Evolutionary conservation across 1,140 invertebrate species (phyloP).

Genomic region (Nixonia krombeini): DNA sequence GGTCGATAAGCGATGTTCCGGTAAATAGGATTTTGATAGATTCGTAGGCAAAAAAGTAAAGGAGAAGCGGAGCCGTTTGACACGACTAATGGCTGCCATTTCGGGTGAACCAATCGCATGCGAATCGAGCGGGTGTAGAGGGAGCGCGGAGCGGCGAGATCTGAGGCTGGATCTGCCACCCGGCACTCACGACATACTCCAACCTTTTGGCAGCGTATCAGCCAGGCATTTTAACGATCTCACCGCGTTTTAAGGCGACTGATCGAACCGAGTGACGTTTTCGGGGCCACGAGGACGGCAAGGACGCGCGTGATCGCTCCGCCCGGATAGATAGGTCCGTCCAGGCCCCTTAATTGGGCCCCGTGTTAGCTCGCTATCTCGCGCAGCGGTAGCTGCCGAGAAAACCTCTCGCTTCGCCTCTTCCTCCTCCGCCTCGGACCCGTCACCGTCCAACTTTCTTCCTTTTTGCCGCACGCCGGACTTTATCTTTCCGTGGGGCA

Average conservation of each 20-base stretch:
- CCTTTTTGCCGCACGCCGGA: slow-evolving; percentile 23
- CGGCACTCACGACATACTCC: slow-evolving; percentile 31
- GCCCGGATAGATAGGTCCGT: slow-evolving; percentile 49
- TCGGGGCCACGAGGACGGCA: slow-evolving; percentile 27
- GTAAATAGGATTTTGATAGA: no score
- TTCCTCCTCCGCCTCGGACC: slow-evolving; percentile 20
- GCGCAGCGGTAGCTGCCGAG: slow-evolving; percentile 51
- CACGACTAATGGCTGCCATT: slow-evolving; percentile 37
- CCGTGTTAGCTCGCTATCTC: slow-evolving; percentile 64
- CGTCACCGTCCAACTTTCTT: slow-evolving; percentile 13
- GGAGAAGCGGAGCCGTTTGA: slow-evolving; percentile 4
- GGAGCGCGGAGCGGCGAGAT: slow-evolving; percentile 43
- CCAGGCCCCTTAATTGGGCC: slow-evolving; percentile 63
- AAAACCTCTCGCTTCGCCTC: slow-evolving; percentile 36
- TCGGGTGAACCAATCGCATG: slow-evolving; percentile 30
- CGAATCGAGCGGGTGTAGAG: slow-evolving; percentile 32
- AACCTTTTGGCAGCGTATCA: slow-evolving; percentile 51
- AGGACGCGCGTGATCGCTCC: slow-evolving; percentile 48
- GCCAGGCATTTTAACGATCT: slow-evolving; percentile 60
- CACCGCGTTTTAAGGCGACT: slow-evolving; percentile 49
- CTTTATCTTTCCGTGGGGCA: slow-evolving; percentile 49
- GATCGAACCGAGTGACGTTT: slow-evolving; percentile 57
- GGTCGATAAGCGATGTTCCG: no score
- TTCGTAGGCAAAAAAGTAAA: background rate
- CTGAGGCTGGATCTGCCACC: slow-evolving; percentile 39